A percentile compares a stretch with the other conserved stretches of the same genome.
phyloP scores from a whole-genome alignment of 2,888 invertebrate genomes.

The Limenitis camilla region DNA sequence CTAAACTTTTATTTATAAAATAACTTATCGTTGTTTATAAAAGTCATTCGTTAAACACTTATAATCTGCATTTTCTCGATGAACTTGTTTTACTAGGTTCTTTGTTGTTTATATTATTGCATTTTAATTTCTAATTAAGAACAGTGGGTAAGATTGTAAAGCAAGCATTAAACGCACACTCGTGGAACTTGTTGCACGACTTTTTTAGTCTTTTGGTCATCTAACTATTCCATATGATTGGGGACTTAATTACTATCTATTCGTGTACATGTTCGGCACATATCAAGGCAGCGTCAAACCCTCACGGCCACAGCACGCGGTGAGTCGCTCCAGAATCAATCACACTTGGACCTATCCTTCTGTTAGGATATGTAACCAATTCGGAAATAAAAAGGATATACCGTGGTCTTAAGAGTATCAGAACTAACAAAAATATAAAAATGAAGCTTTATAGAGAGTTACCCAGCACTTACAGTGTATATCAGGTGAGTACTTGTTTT shows the following conservation, averaged over 20 bases:
- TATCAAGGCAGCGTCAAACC: constrained; percentile 33
- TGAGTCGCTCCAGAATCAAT: constrained; percentile 29
- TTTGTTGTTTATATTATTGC: constrained; percentile 1
- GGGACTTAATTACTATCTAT: constrained; percentile 41
- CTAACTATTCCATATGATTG: constrained; percentile 25
- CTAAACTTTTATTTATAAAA: not conserved
- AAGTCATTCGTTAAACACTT: constrained; percentile 7
- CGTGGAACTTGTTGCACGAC: constrained; percentile 11
- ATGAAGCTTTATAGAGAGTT: too few species aligned
- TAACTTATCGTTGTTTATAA: constrained; percentile 15
- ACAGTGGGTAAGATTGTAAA: not conserved
- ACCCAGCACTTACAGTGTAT: too few species aligned
- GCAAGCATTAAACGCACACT: constrained; percentile 5
- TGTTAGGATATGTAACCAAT: constrained; percentile 32
- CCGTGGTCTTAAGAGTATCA: not conserved
- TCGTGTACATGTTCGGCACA: constrained; percentile 41
- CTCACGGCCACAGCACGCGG: constrained; percentile 34
- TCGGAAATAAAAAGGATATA: constrained; percentile 9
- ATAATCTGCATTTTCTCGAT: constrained; percentile 1
- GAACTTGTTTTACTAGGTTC: constrained; percentile 1
- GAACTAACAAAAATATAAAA: too few species aligned
- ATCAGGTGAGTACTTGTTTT: too few species aligned
- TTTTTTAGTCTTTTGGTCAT: constrained; percentile 8
- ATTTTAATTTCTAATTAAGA: constrained; percentile 7
- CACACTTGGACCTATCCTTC: constrained; percentile 27